These are phyloP conservation scores for Leuctra nigra DNA, from an alignment of 2,888 invertebrate species.

Conservation along the genomic window DNA sequence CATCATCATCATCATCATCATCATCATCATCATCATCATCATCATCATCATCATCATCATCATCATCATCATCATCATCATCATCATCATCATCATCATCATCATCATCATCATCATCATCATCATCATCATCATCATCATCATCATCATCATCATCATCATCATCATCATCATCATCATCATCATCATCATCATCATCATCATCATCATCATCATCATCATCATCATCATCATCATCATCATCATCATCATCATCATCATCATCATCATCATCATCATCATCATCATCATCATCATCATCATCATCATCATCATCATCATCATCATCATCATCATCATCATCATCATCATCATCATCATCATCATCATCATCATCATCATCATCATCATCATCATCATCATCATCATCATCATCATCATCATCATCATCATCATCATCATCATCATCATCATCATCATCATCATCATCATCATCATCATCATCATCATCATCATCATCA, in stretches of 20 bases:
- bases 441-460: slow-evolving; percentile 1
- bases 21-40: not conserved
- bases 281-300: too few relatives aligned
- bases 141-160: too few relatives aligned
- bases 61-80: slow-evolving; percentile 1
- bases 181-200: too few relatives aligned
- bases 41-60: not conserved
- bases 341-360: too few relatives aligned
- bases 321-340: too few relatives aligned
- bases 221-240: too few relatives aligned
- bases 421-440: not conserved
- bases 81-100: slow-evolving; percentile 3
- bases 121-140: not conserved
- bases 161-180: too few relatives aligned
- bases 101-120: not conserved
- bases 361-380: not conserved
- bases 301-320: too few relatives aligned
- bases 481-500: not conserved
- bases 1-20: not conserved
- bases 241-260: too few relatives aligned
- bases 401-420: slow-evolving; percentile 11
- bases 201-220: too few relatives aligned
- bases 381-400: not conserved
- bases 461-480: not conserved
- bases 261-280: too few relatives aligned